Conservation (phyloP, 2,888 invertebrate species). For the Melanostoma mellinum region DNA sequence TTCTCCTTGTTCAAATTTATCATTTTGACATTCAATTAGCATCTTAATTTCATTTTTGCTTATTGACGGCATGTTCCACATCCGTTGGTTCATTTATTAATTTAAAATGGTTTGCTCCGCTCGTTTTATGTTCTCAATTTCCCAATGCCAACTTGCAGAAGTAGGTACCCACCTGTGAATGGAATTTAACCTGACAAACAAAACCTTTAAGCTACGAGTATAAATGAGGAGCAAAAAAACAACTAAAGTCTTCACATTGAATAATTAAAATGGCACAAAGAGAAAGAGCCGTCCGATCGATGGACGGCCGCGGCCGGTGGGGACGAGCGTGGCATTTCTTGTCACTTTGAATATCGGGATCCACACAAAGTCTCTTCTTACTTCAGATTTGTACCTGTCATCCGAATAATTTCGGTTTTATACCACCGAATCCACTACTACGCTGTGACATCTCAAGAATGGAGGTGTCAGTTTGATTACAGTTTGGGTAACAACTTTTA, state of each 20-base stretch:
- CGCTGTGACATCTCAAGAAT: conserved; percentile 42
- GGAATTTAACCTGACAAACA: conserved; percentile 49
- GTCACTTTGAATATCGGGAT: background rate
- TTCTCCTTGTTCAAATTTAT: conserved; percentile 44
- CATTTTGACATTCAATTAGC: conserved; percentile 69
- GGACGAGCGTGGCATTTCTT: too few species aligned
- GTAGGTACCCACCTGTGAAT: conserved; percentile 34
- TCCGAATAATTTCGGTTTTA: conserved; percentile 28
- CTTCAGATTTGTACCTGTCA: conserved; percentile 45
- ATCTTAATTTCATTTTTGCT: conserved; percentile 60
- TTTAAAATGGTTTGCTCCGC: conserved; percentile 39
- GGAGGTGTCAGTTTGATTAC: conserved; percentile 63
- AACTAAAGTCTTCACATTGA: conserved; percentile 53
- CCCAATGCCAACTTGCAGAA: background rate
- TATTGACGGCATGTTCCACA: conserved; percentile 45
- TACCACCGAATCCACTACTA: conserved; percentile 21
- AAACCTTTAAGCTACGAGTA: conserved; percentile 26
- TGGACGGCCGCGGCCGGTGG: too few species aligned
- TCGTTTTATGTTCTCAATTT: conserved; percentile 8
- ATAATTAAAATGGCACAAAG: conserved; percentile 52
- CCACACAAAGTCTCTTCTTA: conserved; percentile 43
- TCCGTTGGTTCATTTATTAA: conserved; percentile 33
- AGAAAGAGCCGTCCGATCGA: conserved; percentile 1
- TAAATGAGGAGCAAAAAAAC: conserved; percentile 8
- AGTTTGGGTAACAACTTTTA: conserved; percentile 34